Conservation (phyloP, 1,140 invertebrate genomes). For the Acromyrmex charruanus region DNA sequence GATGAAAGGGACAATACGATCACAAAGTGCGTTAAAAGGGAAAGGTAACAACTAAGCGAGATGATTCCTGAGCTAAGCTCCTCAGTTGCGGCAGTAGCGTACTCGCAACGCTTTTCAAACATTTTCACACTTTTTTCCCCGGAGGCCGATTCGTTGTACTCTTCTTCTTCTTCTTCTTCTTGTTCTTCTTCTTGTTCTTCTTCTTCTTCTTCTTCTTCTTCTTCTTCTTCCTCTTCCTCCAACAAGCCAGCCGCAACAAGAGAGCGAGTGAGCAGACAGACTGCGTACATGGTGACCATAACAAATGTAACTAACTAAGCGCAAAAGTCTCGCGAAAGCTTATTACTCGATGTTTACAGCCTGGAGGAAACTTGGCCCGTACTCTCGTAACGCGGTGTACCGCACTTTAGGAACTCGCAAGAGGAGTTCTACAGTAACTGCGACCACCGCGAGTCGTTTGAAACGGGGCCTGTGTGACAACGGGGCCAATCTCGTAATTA, state of each 20-base stretch:
- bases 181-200: neutral
- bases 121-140: conserved; percentile 43
- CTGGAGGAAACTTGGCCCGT: conserved; percentile 67
- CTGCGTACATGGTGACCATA: conserved; percentile 46
- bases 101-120: conserved; percentile 32
- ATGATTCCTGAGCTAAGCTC: neutral
- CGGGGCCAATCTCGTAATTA: conserved; percentile 71
- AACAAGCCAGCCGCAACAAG: no score
- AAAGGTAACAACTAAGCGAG: conserved; percentile 13
- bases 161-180: conserved; percentile 17
- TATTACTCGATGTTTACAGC: conserved; percentile 76
- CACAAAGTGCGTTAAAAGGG: conserved; percentile 4
- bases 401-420: conserved; percentile 67
- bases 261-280: neutral
- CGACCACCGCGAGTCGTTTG: conserved; percentile 60
- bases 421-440: conserved; percentile 63
- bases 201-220: conserved; percentile 4
- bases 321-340: conserved; percentile 74
- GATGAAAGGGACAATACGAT: conserved; percentile 46
- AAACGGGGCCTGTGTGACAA: conserved; percentile 65
- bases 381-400: conserved; percentile 44
- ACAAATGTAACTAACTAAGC: conserved; percentile 74
- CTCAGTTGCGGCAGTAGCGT: neutral
- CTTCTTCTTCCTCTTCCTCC: neutral
- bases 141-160: neutral